Base-by-base conservation (phyloP, 2,888 invertebrate species). In the Apamea epomidion region DNA sequence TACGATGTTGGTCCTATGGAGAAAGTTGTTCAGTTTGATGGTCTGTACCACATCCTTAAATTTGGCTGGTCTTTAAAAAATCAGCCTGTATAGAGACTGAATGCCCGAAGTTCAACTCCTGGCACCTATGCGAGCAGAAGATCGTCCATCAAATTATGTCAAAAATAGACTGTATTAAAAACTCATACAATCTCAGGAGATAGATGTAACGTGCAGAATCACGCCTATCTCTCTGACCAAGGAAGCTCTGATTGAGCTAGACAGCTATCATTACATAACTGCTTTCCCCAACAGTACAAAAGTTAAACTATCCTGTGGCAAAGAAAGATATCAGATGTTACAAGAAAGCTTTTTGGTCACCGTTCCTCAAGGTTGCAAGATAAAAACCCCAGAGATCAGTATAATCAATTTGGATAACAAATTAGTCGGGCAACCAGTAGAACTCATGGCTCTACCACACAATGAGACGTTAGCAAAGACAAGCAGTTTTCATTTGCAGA, bases 191-290 rank as follows among this genome's bases (percentile, higher is more conserved):
- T 45, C 21, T n/a, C 68, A 68, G 68, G 32, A 70, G 70, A 32
- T 70, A 54, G 51, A 70, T 71, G 54, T 18, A 64, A 29, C 64
- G 64, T 65, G 65, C 29, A 65, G 32, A 64, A 65, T 32, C 65
- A 65, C 65, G 65, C 32, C 65, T 65, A 32, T 65, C 65, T 65
- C 62, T 65, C 65, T 65, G 65, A 65, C 65, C 12, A 54, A 54
- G 37, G 71, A 72, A 32, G 42, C 58, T 51, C 58, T 72, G 71
- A 72, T 37, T 37, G 42, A 72, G 21, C 42, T 72, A 51, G n/a
- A 60, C 42, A 72, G 71, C n/a, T 51, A 71, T 21, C 71, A 71
- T 32, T 71, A 71, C 58, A 58, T 72, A 37, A 72, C 58, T 54
- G 8, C 71, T 25, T 54, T 71, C 48, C 71, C 71, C 25, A 71